Evolutionary conservation across 2,888 invertebrate species (phyloP), one percentile per base, ranked within the genome.

Genomic region (Matsumyia berberina): DNA sequence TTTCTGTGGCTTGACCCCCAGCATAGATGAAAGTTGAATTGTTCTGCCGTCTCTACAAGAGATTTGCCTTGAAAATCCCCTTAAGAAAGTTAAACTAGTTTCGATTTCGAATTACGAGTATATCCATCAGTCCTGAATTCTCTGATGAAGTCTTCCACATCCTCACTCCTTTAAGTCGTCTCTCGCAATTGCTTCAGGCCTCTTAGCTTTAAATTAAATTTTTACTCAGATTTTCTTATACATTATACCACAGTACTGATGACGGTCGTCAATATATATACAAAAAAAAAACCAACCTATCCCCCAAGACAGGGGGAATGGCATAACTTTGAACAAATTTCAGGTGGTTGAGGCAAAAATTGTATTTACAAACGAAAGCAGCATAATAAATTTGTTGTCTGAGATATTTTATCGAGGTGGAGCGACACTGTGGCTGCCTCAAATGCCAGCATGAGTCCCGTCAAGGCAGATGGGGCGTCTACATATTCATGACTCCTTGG

Each of bases 321-420:
- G 17, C 51, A 76, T 60, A 72, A 74, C 60, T 67, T 58, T 11
- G 66, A 29, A 39, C 15, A 29, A 58, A 49, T 39, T 77, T 33
- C 58, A 66, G 44, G 77, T 72, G 53, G 70, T 77, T 67, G 39
- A 67, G 77, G 72, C 17, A 66, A 46, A 77, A 69, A 82, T 82
- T 77, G 72, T 82, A 82, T 82, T 82, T 72, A 77, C 66, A 77
- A 82, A 77, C 82, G 82, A 55, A 82, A 72, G 53, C 82, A 66
- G 82, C 72, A 82, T 77, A 76, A 76, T 58, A 76, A 77, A 82
- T 82, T 82, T 82, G 66, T 77, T 77, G 72, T 77, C 57, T 66
- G 51, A 46, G 77, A 46, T 72, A 53, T 66, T 77, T 82, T 77
- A 58, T 82, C 37, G 64, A 35, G 49, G 37, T 49, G 60, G 44